Evolutionary conservation across 1,140 invertebrate genomes (phyloP).

Genomic region (Caenorhabditis briggsae): DNA sequence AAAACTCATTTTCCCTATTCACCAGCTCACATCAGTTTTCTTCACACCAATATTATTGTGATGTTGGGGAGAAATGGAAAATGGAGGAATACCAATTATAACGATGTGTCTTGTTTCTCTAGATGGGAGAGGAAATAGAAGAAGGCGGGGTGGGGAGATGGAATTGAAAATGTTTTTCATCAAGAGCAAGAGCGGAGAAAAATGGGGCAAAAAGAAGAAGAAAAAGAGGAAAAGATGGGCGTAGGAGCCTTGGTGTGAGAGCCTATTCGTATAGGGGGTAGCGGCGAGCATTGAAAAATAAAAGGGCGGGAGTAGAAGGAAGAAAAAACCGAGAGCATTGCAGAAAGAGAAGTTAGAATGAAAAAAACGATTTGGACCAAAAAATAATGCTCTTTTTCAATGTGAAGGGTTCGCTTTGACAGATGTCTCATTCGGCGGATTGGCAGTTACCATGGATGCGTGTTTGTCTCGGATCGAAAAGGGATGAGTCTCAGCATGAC

Average conservation of each 20-base stretch:
- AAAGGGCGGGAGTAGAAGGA: slow-evolving; percentile 12
- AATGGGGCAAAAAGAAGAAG: not conserved
- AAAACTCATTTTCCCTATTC: no score
- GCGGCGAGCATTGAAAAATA: slow-evolving; percentile 22
- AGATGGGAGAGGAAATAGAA: not conserved
- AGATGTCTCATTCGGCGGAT: not conserved
- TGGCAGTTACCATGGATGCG: slow-evolving; percentile 7
- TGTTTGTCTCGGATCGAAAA: not conserved
- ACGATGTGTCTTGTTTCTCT: slow-evolving; percentile 51
- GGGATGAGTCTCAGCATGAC: no score
- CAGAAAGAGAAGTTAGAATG: not conserved
- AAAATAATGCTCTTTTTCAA: slow-evolving; percentile 45
- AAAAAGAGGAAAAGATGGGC: slow-evolving; percentile 34
- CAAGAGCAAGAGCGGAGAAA: not conserved
- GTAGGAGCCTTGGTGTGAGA: slow-evolving; percentile 24
- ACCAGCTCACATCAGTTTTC: no score
- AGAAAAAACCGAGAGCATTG: slow-evolving; percentile 14
- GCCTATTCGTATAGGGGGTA: slow-evolving; percentile 46
- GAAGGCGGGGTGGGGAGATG: not conserved
- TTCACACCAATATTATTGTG: not conserved
- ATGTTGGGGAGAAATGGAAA: not conserved
- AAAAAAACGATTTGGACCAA: not conserved
- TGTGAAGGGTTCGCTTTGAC: slow-evolving; percentile 9
- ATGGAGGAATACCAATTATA: slow-evolving; percentile 39
- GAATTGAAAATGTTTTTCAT: slow-evolving; percentile 55